phyloP scores from a whole-genome alignment of 2,888 invertebrate species.

The Sarcophaga carnaria region DNA sequence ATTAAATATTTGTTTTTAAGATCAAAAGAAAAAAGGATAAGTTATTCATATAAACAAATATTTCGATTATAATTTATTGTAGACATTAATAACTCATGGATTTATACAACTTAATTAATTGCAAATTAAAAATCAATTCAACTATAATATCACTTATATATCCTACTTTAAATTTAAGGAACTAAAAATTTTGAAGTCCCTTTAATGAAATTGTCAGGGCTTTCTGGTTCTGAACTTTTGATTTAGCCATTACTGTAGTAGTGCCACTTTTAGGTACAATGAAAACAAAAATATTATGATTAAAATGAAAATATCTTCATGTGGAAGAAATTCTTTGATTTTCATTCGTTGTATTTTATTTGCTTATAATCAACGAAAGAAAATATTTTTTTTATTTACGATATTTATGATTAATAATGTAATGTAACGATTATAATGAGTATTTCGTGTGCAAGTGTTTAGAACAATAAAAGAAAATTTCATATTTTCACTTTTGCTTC shows the following conservation, averaged over 20 bases:
- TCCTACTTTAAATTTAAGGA: no score
- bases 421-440: slow-evolving; percentile 28
- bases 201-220: no score
- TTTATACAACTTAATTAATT: no score
- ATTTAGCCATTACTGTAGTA: slow-evolving; percentile 1
- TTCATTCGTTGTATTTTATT: not conserved
- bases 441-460: slow-evolving; percentile 44
- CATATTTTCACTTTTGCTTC: slow-evolving; percentile 16
- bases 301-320: not conserved
- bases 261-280: not conserved
- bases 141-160: no score
- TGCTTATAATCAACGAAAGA: not conserved
- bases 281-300: not conserved
- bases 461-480: slow-evolving; percentile 41
- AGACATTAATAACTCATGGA: no score
- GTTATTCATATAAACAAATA: no score
- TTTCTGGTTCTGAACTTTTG: no score
- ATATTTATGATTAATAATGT: slow-evolving; percentile 32
- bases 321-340: not conserved
- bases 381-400: not conserved
- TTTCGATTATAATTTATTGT: no score
- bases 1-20: no score
- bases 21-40: no score
- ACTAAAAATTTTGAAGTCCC: no score
- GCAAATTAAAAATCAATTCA: no score